Conservation (phyloP, 2,797 vertebrate genomes). For the Zalophus californianus region DNA sequence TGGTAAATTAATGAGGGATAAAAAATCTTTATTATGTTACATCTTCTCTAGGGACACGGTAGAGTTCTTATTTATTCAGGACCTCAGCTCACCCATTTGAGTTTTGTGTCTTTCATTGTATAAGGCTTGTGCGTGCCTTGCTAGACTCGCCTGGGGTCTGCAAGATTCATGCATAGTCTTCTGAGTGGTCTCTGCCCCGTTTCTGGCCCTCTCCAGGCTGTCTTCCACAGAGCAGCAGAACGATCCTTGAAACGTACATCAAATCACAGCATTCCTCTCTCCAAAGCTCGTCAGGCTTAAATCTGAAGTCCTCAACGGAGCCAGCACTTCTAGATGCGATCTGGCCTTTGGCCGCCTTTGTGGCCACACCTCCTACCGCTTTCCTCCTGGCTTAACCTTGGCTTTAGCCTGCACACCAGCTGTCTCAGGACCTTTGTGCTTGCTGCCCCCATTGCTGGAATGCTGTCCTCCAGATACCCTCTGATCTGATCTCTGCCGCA, state of each 20-base stretch:
- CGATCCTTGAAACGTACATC: not conserved
- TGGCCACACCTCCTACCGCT: not conserved
- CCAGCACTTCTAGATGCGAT: not conserved
- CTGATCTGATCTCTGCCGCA: not conserved
- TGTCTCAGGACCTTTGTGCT: not conserved
- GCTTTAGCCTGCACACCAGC: not conserved
- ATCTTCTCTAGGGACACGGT: not conserved
- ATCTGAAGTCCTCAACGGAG: not conserved
- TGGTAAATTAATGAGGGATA: not conserved
- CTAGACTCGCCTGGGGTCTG: not conserved
- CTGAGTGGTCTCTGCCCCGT: not conserved
- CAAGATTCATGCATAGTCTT: not conserved
- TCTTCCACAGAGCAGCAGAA: not conserved
- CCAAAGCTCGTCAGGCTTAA: not conserved
- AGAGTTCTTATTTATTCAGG: not conserved
- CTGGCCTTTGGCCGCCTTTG: not conserved
- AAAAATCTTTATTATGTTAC: not conserved
- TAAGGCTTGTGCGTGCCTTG: not conserved
- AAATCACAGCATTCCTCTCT: not conserved
- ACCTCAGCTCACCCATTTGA: not conserved
- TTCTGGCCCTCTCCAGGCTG: not conserved
- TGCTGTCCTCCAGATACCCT: not conserved
- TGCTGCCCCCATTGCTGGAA: not conserved
- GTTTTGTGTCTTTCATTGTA: conserved; percentile 18
- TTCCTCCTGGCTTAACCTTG: not conserved